Evolutionary conservation across 1,140 invertebrate species (phyloP).

Genomic region (Lasioglossum albipes): DNA sequence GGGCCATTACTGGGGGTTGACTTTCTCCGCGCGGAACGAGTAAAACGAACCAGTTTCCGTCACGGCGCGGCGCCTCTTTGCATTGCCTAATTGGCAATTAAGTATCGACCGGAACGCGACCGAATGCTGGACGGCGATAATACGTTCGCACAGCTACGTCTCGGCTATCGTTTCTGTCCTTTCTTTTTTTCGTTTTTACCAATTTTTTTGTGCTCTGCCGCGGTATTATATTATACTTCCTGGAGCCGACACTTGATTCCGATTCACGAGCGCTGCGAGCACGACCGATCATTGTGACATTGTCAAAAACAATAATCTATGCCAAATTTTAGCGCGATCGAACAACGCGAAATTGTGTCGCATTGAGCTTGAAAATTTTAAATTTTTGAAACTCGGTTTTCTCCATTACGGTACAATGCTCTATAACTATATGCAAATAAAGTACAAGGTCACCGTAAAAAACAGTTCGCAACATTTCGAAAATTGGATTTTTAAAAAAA

Average conservation of each 20-base stretch:
- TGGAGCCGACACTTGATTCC: background rate
- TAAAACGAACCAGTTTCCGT: conserved; percentile 60
- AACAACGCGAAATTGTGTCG: too few relatives aligned
- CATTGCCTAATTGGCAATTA: conserved; percentile 70
- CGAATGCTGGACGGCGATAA: conserved; percentile 54
- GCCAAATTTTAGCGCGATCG: too few relatives aligned
- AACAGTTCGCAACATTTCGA: too few relatives aligned
- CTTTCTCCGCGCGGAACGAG: conserved; percentile 43
- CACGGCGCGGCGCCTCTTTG: conserved; percentile 48
- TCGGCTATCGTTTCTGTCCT: conserved; percentile 36
- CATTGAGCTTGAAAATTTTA: too few relatives aligned
- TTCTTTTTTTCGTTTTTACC: background rate
- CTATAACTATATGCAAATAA: too few relatives aligned
- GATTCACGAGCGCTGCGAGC: conserved; percentile 10
- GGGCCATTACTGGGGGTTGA: conserved; percentile 54
- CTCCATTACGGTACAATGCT: too few relatives aligned
- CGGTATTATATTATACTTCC: conserved; percentile 22
- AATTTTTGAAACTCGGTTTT: too few relatives aligned
- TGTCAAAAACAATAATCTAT: too few relatives aligned
- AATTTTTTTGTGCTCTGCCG: conserved; percentile 5
- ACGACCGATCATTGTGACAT: too few relatives aligned
- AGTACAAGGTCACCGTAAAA: too few relatives aligned
- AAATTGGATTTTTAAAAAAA: too few relatives aligned
- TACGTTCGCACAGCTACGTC: conserved; percentile 44
- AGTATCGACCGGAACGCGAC: conserved; percentile 58